Evolutionary conservation across 1,140 invertebrate genomes (phyloP), one percentile per base, ranked within the genome.

Genomic region (Atta texana): DNA sequence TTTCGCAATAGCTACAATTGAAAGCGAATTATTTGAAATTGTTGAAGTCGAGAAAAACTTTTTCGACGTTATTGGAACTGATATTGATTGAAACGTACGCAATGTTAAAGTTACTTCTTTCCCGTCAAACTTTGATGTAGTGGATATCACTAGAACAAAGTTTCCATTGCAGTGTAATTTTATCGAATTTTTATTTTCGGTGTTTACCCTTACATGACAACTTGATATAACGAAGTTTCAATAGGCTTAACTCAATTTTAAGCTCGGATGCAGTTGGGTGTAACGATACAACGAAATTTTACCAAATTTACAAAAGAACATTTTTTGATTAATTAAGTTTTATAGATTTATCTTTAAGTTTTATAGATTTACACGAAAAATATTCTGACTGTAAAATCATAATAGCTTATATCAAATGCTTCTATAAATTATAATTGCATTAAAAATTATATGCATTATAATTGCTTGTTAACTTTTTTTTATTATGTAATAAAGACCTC

Each of bases 81-180:
- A 69, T 80, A 55, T 80, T 80, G 77, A 80, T 80, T 69, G 77
- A 80, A 77, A 44, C 39, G 74, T 64, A 64, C 16, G 59, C 61
- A 80, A 31, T 31, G 63, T n/a, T 16, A 24, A 39, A 80, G 31
- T 31, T 80, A 24, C n/a, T 24, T 80, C 39, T 80, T 80, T 69
- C 16, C 28, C 31, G 44, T 69, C 63, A 80, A 80, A 80, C 49
- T 69, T 80, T 80, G 63, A 80, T 55, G 31, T 69, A 80, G 77
- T 55, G 77, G 49, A 55, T 80, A 80, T 55, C 44, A 49, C 0
- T 34, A 28, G 61, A 69, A 80, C 63, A 80, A 80, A 80, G 77
- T 80, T 80, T 80, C 77, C 77, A 69, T 80, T 69, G 77, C 77
- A 69, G 64, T 34, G 77, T 69, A 80, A 80, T 80, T 80, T 80